Base-by-base conservation (phyloP, 2,113 vertebrate species). In the Periophthalmodon schlosseri region DNA sequence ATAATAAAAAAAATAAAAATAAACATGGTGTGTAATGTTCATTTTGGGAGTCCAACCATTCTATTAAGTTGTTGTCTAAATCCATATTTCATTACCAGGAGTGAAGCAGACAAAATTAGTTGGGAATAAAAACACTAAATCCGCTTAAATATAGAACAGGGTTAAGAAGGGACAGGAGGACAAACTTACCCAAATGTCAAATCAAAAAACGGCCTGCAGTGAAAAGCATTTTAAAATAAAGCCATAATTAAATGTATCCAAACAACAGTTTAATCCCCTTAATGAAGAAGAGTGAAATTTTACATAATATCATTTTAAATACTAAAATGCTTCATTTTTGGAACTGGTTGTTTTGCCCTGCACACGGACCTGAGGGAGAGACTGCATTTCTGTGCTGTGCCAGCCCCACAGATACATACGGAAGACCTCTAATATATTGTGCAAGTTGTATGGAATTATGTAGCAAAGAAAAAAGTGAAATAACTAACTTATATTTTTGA, bases 51-150 rank as follows among this genome's bases (percentile, higher is more conserved):
- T 74, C 70, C 11, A 46, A 78, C 24, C 39, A 69, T 44, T 60
- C 52, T 47, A 28, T 13, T 69, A 52, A 84, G 39, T 61, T 63
- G 20, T 50, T 4, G 16, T 64, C 70, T 72, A 63, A 24, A 58
- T 78, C 69, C 18, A 15, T 52, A 56, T 78, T 78, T 69, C 16
- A 72, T 64, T 68, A 66, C 33, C 20, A 20, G 63, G 36, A 36
- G 49, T 24, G 49, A 39, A 20, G 73, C 10, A 33, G 21, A 15
- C 18, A 20, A 67, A 9, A 63, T 21, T 57, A 57, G 15, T 52
- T 47, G 75, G 74, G 71, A 68, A 68, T 54, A 84, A 70, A 8
- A 44, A 44, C n/a, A 44, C 39, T 44, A 83, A 84, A 20, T 20
- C 49, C 18, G 16, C 5, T 74, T 60, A 33, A 77, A 76, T 75